Conservation (phyloP, 2,888 invertebrate genomes). For the Melanotus villosus region DNA sequence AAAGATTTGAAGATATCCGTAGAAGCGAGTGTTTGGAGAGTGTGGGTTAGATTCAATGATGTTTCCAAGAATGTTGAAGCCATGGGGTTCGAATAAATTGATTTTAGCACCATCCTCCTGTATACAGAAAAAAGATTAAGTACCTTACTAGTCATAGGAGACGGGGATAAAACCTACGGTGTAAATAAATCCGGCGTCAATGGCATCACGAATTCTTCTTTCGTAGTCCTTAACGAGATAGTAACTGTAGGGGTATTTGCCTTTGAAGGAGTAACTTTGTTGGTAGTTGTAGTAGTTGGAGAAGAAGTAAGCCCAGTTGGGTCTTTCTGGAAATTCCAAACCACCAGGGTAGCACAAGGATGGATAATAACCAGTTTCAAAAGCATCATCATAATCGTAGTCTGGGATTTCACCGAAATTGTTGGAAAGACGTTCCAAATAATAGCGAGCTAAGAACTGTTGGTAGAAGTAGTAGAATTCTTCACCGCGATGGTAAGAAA, state of each 20-base stretch:
- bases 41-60: too few relatives aligned
- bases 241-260: constrained; percentile 71
- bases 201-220: too few relatives aligned
- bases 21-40: constrained; percentile 74
- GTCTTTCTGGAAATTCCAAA: constrained; percentile 76
- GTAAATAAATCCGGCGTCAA: constrained; percentile 71
- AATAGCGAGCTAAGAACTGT: too few relatives aligned
- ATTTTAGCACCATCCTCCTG: constrained; percentile 65
- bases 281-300: too few relatives aligned
- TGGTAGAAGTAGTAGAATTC: too few relatives aligned
- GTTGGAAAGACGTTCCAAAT: too few relatives aligned
- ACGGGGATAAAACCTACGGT: constrained; percentile 56
- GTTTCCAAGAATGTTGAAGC: too few relatives aligned
- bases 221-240: constrained; percentile 68
- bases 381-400: constrained; percentile 70
- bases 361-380: constrained; percentile 75
- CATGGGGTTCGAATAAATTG: constrained; percentile 74
- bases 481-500: too few relatives aligned
- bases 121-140: too few relatives aligned
- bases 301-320: constrained; percentile 71
- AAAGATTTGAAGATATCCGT: constrained; percentile 72
- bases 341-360: too few relatives aligned
- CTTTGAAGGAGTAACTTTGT: constrained; percentile 57
- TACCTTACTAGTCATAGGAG: background rate
- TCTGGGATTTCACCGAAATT: constrained; percentile 77